A percentile compares a stretch with the other conserved stretches of the same genome.
phyloP scores from a whole-genome alignment of 2,888 invertebrate genomes.

The Drosophila algonquin region DNA sequence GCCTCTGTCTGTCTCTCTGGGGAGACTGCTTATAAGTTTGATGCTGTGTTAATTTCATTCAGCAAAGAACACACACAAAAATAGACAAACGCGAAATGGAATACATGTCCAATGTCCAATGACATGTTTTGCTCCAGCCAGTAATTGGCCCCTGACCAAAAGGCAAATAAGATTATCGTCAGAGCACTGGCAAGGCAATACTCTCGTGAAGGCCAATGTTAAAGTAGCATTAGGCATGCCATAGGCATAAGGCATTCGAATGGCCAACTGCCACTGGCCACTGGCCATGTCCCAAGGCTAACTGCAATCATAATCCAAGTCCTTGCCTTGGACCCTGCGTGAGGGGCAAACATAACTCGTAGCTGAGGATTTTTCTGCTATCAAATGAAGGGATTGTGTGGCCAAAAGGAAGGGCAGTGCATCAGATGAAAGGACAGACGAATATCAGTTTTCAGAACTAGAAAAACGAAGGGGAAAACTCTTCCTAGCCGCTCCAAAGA shows the following conservation, averaged over 20 bases:
- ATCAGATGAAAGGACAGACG: too few relatives aligned
- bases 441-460: too few relatives aligned
- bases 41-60: constrained; percentile 73
- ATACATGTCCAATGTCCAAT: constrained; percentile 42
- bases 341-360: background rate
- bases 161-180: constrained; percentile 40
- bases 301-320: constrained; percentile 28
- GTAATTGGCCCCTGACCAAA: constrained; percentile 42
- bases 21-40: constrained; percentile 23
- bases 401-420: too few relatives aligned
- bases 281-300: background rate
- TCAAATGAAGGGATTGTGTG: too few relatives aligned
- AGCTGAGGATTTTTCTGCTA: background rate
- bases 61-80: constrained; percentile 54
- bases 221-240: constrained; percentile 24
- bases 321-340: background rate
- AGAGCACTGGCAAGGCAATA: constrained; percentile 23
- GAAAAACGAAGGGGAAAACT: too few relatives aligned
- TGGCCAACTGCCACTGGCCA: background rate
- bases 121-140: constrained; percentile 1
- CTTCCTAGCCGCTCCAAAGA: too few relatives aligned
- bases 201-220: constrained; percentile 32
- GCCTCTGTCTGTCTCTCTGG: constrained; percentile 11
- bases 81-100: constrained; percentile 56
- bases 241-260: background rate